Evolutionary conservation across 2,888 invertebrate genomes (phyloP).

Genomic region (Barypeithes pellucidus): DNA sequence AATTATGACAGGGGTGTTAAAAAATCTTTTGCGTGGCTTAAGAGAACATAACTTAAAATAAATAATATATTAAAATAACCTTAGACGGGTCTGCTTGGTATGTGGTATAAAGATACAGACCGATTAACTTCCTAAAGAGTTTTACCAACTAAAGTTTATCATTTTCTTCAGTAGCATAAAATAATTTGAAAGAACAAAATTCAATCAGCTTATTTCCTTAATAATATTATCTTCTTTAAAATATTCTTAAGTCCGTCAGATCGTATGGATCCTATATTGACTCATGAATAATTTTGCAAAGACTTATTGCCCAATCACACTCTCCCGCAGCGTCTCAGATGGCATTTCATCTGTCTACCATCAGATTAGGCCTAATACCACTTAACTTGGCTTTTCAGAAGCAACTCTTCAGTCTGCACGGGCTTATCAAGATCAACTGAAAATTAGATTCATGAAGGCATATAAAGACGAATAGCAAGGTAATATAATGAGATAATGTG

Average conservation of each 20-base stretch:
- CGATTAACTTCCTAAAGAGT: too few species aligned
- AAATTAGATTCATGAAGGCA: slow-evolving; percentile 58
- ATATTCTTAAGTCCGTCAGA: slow-evolving; percentile 30
- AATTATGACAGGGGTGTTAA: too few species aligned
- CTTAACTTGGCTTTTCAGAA: slow-evolving; percentile 62
- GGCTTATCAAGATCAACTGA: slow-evolving; percentile 58
- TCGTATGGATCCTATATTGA: slow-evolving; percentile 41
- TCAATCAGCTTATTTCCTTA: slow-evolving; percentile 38
- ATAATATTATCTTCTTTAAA: slow-evolving; percentile 32
- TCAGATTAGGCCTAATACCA: slow-evolving; percentile 67
- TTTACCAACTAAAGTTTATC: too few species aligned
- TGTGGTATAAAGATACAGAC: too few species aligned
- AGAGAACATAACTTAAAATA: too few species aligned
- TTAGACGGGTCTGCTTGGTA: too few species aligned
- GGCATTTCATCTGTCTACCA: slow-evolving; percentile 63
- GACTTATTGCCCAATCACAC: slow-evolving; percentile 67
- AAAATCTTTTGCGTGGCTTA: too few species aligned
- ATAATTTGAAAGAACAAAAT: slow-evolving; percentile 13
- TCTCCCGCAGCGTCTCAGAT: slow-evolving; percentile 62
- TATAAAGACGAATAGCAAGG: slow-evolving; percentile 49
- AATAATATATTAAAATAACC: too few species aligned
- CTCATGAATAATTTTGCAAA: slow-evolving; percentile 68
- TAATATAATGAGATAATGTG: slow-evolving; percentile 49
- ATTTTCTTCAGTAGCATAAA: neutral
- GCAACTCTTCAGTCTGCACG: slow-evolving; percentile 58